Evolutionary conservation across 2,888 invertebrate species (phyloP), one percentile per base, ranked within the genome.

Genomic region (Drosophila acutilabella): DNA sequence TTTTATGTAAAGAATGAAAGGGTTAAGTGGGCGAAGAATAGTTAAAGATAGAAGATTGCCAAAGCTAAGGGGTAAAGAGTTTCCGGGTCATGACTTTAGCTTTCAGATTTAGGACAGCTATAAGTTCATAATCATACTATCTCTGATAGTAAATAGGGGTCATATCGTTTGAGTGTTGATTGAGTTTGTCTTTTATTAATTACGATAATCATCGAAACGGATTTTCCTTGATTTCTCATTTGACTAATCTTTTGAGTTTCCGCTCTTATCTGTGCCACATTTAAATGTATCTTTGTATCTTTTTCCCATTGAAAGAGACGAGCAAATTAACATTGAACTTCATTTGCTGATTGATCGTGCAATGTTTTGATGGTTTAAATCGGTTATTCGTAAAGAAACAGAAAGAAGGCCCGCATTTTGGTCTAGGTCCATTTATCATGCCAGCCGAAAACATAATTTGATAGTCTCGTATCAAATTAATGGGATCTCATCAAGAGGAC

Each of bases 381-480:
- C 26, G 13, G 11, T 14, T 48, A 52, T 64, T 64, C 14, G 10
- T 62, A 44, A 20, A 16, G 41, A 20, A 20, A 20, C 20, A 20
- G 20, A 20, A 20, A 20, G 20, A 23, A 42, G 36, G 50, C 70
- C 74, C 74, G 78, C 76, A 73, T 78, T 65, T 45, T 11, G 36
- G 41, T 50, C 41, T 47, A 7, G 13, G 36, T 40, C 64, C 78
- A 78, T 77, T 74, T 74, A 77, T 78, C 78, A 77, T 47, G 13
- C 7, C 14, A 58, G 26, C 47, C 14, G 45, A 8, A 70, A 62
- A 36, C 51, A 71, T 71, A 71, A 70, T 78, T 71, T 54, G 64
- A 77, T 74, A 51, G 66, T 57, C 42, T 57, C 47, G 26, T 53
- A 81, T 82, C 78, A 74, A 79, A 81, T 77, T 86, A 82, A 81